These are phyloP conservation scores for Conchocele bisecta DNA, from an alignment of 2,888 invertebrate genomes.

Conservation along the genomic window DNA sequence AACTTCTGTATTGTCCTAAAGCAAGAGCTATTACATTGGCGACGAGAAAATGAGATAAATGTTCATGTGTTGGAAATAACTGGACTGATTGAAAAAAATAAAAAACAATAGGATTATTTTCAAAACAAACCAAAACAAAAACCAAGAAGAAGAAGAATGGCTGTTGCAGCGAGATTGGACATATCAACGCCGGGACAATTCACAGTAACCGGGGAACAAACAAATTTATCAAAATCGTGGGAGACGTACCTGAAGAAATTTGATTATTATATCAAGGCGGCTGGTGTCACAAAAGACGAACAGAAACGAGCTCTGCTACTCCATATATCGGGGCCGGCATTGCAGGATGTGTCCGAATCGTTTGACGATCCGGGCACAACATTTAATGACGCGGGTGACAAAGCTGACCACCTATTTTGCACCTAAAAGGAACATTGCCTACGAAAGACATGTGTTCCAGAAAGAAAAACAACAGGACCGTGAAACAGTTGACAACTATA, in stretches of 20 bases:
- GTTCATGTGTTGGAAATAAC: too few relatives aligned
- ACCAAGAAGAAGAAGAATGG: background rate
- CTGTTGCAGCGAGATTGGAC: constrained; percentile 10
- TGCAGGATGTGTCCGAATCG: constrained; percentile 14
- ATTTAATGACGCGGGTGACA: background rate
- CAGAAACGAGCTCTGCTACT: constrained; percentile 11
- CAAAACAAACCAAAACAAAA: too few relatives aligned
- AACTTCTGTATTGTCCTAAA: too few relatives aligned
- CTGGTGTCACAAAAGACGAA: constrained; percentile 3
- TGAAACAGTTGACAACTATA: constrained; percentile 15
- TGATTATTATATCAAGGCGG: constrained; percentile 9
- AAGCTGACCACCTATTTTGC: background rate
- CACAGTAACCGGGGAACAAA: constrained; percentile 7
- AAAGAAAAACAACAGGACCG: background rate
- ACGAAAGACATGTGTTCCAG: constrained; percentile 5
- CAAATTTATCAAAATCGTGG: constrained; percentile 17
- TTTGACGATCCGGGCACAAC: background rate
- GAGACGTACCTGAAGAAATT: constrained; percentile 7
- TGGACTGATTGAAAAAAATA: too few relatives aligned
- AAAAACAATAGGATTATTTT: too few relatives aligned
- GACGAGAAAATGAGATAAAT: too few relatives aligned
- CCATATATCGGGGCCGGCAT: constrained; percentile 4
- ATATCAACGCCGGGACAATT: constrained; percentile 12
- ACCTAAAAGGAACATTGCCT: constrained; percentile 14
- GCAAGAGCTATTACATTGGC: too few relatives aligned